These are phyloP conservation scores for Anguilla rostrata DNA, from an alignment of 2,113 vertebrate species.

Conservation along the genomic window DNA sequence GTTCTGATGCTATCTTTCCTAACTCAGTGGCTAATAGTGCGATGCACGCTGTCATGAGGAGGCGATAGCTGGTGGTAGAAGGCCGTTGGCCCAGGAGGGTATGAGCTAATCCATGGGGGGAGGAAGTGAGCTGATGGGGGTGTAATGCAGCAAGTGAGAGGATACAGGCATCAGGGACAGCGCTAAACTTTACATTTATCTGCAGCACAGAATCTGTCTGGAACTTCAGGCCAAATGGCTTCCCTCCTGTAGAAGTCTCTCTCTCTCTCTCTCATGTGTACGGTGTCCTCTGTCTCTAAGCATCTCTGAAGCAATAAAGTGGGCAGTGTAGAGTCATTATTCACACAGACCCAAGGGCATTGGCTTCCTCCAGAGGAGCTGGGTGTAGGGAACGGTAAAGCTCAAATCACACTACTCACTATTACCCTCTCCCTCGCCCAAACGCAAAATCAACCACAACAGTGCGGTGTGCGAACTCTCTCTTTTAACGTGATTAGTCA, in stretches of 20 bases:
- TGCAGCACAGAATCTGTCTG: background rate
- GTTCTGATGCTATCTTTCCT: conserved; percentile 1
- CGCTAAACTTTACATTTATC: background rate
- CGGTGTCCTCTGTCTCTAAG: background rate
- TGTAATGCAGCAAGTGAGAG: background rate
- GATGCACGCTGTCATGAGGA: background rate
- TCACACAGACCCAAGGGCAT: conserved; percentile 15
- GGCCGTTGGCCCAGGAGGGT: background rate
- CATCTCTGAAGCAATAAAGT: conserved; percentile 22
- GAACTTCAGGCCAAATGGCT: background rate
- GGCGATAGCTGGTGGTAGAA: too few species aligned
- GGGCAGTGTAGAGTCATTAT: conserved; percentile 16
- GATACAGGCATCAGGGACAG: background rate
- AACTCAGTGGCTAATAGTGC: background rate
- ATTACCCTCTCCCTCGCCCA: background rate
- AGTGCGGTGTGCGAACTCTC: background rate
- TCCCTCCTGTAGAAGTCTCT: background rate
- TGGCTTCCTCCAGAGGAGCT: background rate
- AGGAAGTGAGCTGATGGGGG: background rate
- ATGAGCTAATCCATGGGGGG: background rate
- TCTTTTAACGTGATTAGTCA: background rate
- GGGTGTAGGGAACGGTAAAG: background rate
- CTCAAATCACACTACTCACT: background rate
- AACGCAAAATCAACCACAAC: background rate
- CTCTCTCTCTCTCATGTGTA: background rate